These are phyloP conservation scores for Megalonaias nervosa DNA, from an alignment of 1,140 invertebrate species.

Conservation along the genomic window DNA sequence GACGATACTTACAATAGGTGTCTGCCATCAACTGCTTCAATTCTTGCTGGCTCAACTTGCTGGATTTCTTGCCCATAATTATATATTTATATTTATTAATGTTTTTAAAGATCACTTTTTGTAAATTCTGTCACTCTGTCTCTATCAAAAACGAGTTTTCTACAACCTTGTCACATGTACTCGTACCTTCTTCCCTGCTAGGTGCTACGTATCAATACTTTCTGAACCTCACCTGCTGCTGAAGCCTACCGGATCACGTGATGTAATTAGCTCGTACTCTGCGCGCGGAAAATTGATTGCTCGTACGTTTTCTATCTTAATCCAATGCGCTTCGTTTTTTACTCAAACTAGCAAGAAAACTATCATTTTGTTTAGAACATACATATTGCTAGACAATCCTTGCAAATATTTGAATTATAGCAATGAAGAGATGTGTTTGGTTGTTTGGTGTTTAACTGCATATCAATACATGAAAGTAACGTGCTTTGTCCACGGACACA, in stretches of 20 bases:
- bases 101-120: conserved; percentile 4
- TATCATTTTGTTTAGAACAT: conserved; percentile 8
- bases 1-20: conserved; percentile 41
- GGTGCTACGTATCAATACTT: too few species aligned
- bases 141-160: too few species aligned
- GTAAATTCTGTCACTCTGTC: background rate
- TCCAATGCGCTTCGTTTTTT: conserved; percentile 1
- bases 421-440: background rate
- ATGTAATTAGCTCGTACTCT: too few species aligned
- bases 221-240: too few species aligned
- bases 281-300: too few species aligned
- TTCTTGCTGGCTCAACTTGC: conserved; percentile 35
- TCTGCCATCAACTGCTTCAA: conserved; percentile 39
- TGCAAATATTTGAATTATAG: background rate
- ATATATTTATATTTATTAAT: background rate
- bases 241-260: too few species aligned
- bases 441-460: background rate
- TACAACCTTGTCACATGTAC: too few species aligned
- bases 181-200: too few species aligned
- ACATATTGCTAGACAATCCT: background rate
- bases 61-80: conserved; percentile 40
- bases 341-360: conserved; percentile 9
- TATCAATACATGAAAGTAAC: background rate
- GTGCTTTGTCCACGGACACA: background rate
- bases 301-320: background rate